Percentiles rank a stretch among this genome's conserved stretches.
Conservation (phyloP, 1,140 invertebrate species). For the Musca domestica region DNA sequence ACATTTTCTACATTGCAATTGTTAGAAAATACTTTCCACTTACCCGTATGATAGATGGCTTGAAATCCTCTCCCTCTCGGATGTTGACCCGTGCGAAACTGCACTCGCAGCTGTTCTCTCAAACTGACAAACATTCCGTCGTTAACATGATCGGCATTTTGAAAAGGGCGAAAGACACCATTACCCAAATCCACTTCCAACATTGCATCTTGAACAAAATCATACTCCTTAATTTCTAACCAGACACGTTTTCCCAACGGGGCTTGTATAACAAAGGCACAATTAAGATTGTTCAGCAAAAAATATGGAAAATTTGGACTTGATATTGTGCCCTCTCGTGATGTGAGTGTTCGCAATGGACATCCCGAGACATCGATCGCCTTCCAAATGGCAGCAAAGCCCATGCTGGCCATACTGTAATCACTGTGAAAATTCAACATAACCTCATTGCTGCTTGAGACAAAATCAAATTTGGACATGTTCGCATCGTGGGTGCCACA, state of each 20-base stretch:
- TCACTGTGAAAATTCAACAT: conserved; percentile 69
- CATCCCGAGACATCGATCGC: conserved; percentile 68
- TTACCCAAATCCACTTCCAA: conserved; percentile 60
- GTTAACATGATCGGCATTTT: conserved; percentile 55
- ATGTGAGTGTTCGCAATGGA: conserved; percentile 63
- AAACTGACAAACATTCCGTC: conserved; percentile 64
- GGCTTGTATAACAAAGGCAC: conserved; percentile 65
- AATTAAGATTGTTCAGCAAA: conserved; percentile 66
- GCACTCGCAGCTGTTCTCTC: conserved; percentile 59
- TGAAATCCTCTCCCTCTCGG: conserved; percentile 61
- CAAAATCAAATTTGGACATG: conserved; percentile 61
- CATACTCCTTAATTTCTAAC: conserved; percentile 63
- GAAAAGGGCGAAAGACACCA: conserved; percentile 58
- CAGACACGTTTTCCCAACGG: conserved; percentile 62
- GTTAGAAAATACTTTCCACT: conserved; percentile 26
- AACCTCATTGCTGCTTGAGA: conserved; percentile 62
- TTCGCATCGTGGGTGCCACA: conserved; percentile 60
- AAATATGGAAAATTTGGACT: conserved; percentile 71
- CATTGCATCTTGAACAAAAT: conserved; percentile 58
- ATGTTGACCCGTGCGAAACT: conserved; percentile 59
- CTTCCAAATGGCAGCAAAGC: conserved; percentile 66
- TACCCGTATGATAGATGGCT: conserved; percentile 63
- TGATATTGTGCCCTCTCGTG: conserved; percentile 59
- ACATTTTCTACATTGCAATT: too few species aligned
- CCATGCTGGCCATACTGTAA: conserved; percentile 65